Evolutionary conservation across 2,113 vertebrate species (phyloP).

Genomic region (Strix uralensis): DNA sequence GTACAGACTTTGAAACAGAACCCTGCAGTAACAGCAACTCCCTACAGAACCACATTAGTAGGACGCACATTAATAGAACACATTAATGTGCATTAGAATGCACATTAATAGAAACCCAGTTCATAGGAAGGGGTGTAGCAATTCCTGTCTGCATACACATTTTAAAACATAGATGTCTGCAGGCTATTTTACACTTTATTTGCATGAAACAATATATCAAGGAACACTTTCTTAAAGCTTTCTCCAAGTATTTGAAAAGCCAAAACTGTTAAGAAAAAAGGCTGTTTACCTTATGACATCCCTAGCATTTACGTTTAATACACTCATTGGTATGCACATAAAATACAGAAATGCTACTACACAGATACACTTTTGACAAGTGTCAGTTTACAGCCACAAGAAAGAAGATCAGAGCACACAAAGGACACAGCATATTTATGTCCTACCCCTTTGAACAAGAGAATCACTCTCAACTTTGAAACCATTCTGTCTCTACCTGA

Average conservation of each 20-base stretch:
- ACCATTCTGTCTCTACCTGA: background rate
- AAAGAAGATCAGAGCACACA: constrained; percentile 5
- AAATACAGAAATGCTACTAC: background rate
- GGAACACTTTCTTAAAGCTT: background rate
- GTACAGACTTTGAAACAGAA: background rate
- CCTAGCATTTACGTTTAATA: background rate
- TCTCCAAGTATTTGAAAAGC: constrained; percentile 2
- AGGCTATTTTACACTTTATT: background rate
- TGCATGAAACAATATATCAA: constrained; percentile 21
- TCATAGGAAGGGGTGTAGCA: background rate
- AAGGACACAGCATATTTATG: constrained; percentile 4
- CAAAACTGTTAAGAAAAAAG: constrained; percentile 20
- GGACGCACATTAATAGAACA: background rate
- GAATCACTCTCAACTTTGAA: background rate
- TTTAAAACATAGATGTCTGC: background rate
- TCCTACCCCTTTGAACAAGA: background rate
- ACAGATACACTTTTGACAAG: background rate
- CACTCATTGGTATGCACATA: background rate
- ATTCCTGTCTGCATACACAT: background rate
- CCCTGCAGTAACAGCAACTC: background rate
- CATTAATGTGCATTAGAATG: too few relatives aligned
- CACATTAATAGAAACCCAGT: background rate
- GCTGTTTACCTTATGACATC: background rate
- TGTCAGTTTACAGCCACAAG: background rate
- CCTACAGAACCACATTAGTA: background rate